phyloP scores from a whole-genome alignment of 2,113 vertebrate species.

The Antennarius striatus region DNA sequence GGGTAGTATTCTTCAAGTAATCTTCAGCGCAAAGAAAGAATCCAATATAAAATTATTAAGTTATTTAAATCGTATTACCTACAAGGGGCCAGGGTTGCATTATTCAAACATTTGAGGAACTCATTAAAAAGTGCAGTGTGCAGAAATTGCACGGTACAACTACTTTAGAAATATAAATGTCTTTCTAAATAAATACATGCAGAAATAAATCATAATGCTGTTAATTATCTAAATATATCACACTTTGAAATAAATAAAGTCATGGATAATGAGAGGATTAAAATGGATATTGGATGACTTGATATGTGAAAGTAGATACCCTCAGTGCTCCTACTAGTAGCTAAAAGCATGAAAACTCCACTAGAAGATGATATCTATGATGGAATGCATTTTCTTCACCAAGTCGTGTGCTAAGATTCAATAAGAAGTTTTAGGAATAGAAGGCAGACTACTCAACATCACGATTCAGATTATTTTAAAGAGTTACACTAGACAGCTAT shows the following conservation, averaged over 20 bases:
- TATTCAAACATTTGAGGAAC: conserved; percentile 68
- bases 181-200: conserved; percentile 81
- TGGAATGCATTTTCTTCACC: conserved; percentile 38
- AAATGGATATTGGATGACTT: conserved; percentile 16
- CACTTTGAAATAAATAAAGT: conserved; percentile 69
- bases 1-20: conserved; percentile 57
- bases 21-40: conserved; percentile 58
- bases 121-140: conserved; percentile 82
- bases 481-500: conserved; percentile 31
- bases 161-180: conserved; percentile 82
- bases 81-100: conserved; percentile 33
- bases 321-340: conserved; percentile 46
- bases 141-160: conserved; percentile 81
- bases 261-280: conserved; percentile 49
- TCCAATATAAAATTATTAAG: conserved; percentile 33
- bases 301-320: conserved; percentile 40
- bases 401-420: conserved; percentile 44
- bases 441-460: conserved; percentile 32
- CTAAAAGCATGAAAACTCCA: conserved; percentile 43
- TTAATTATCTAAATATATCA: conserved; percentile 80
- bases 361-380: conserved; percentile 35
- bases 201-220: conserved; percentile 77
- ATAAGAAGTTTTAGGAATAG: conserved; percentile 17
- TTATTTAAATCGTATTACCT: conserved; percentile 25
- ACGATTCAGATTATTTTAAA: conserved; percentile 28